These are phyloP conservation scores for Chirona hameri DNA, from an alignment of 2,888 invertebrate species.

Conservation along the genomic window DNA sequence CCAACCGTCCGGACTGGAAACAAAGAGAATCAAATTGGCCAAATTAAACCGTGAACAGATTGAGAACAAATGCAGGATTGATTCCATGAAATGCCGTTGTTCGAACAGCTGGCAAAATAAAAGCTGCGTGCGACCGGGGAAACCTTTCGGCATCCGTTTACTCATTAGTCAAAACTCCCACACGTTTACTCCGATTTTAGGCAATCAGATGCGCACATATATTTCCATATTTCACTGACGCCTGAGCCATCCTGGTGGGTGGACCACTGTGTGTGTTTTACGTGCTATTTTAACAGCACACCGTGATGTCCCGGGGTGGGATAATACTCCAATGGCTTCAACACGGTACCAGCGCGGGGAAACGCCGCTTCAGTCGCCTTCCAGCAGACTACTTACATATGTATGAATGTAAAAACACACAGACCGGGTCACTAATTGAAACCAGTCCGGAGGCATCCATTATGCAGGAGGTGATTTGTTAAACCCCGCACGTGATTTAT, in stretches of 20 bases:
- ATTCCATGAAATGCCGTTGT: too few relatives aligned
- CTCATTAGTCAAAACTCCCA: too few relatives aligned
- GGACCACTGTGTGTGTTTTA: slow-evolving; percentile 2
- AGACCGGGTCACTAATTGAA: neutral
- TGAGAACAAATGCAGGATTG: too few relatives aligned
- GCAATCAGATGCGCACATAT: neutral
- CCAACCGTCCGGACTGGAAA: too few relatives aligned
- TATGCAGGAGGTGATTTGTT: neutral
- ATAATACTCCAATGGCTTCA: too few relatives aligned
- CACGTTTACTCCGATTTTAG: neutral
- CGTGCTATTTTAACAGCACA: neutral
- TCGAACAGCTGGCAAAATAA: too few relatives aligned
- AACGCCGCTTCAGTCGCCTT: too few relatives aligned
- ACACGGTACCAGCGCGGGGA: too few relatives aligned
- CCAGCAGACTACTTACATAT: neutral
- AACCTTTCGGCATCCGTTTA: too few relatives aligned
- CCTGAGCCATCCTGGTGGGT: neutral
- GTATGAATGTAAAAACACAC: slow-evolving; percentile 25
- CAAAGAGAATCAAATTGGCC: too few relatives aligned
- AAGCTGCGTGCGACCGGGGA: too few relatives aligned
- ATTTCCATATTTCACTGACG: neutral
- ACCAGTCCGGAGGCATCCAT: neutral
- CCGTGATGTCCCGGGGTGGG: neutral
- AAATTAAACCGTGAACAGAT: too few relatives aligned
- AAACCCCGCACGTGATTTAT: neutral